Evolutionary conservation across 1,140 invertebrate genomes (phyloP), one percentile per base, ranked within the genome.

Genomic region (Heliconius melpomene): DNA sequence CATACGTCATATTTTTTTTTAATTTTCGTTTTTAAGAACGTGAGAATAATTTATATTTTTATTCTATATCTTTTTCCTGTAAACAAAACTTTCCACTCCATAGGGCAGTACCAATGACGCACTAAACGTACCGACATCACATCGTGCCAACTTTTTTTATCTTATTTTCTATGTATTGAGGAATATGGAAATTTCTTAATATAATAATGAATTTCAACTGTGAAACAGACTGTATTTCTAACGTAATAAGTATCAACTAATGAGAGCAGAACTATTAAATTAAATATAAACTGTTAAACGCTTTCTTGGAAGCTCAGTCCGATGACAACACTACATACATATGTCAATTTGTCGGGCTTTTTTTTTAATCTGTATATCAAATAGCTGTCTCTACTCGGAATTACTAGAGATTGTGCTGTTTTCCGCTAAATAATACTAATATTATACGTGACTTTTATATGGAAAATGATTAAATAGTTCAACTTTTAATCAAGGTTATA

Each of bases 61-160:
- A 8, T 7, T 23, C n/a, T 23, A 0, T 23, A 57, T 23, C 46
- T 32, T 32, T 32, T 74, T 46, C 40, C 23, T 26, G 36, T 76
- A 8, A 66, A 26, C 18, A 66, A 38, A 76, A 70, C 11, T 76
- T 40, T 66, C 36, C 26, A 2, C 38, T 76, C 36, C 29, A 20
- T 7, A 26, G 29, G 72, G 77, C 23, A 74, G 79, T 79, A 32
- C 70, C 73, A 73, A 52, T 84, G 80, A 85, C 54, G 82, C 81
- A 84, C 60, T 75, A 77, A 79, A 80, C 79, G 81, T 85, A 84
- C 36, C 36, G 66, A 66, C 66, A 32, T 52, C 50, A 75, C 57
- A 80, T 79, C 78, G 79, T 86, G 87, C 85, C 85, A 88, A 88
- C 66, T 79, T 80, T 86, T 84, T 85, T 86, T 86, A 85, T 85